Evolutionary conservation across 2,113 vertebrate species (phyloP).

Genomic region (Campylomormyrus tamandua): DNA sequence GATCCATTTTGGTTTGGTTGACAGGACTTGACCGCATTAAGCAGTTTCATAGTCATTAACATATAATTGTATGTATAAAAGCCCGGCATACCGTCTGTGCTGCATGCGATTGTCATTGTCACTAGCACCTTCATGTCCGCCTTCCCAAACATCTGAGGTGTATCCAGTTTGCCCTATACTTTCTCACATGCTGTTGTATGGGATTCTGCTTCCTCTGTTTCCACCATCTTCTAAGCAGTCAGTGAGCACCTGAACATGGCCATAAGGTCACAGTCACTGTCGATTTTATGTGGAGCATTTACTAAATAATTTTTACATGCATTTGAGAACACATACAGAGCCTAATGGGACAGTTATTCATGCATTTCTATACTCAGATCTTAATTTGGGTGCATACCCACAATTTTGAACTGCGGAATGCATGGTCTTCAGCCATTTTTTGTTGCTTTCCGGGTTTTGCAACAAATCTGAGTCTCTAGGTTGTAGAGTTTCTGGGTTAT

Average conservation of each 20-base stretch:
- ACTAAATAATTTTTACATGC: neutral
- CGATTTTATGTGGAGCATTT: neutral
- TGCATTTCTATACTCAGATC: slow-evolving; percentile 16
- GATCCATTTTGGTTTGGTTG: neutral
- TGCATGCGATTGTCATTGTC: neutral
- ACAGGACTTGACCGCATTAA: neutral
- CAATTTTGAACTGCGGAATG: slow-evolving; percentile 33
- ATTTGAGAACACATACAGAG: neutral
- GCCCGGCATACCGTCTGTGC: neutral
- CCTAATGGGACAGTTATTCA: neutral
- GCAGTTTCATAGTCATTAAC: neutral
- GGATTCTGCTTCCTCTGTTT: neutral
- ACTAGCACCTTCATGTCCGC: neutral
- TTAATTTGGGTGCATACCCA: slow-evolving; percentile 31
- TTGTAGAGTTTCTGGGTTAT: neutral
- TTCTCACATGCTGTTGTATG: neutral
- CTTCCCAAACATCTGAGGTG: neutral
- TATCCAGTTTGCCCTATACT: neutral
- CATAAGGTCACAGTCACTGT: neutral
- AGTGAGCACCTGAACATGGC: neutral
- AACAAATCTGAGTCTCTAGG: neutral
- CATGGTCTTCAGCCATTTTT: neutral
- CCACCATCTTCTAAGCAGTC: neutral
- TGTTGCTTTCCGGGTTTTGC: neutral
- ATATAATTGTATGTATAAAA: neutral